Conservation (phyloP, 2,113 vertebrate species). For the Python bivittatus region DNA sequence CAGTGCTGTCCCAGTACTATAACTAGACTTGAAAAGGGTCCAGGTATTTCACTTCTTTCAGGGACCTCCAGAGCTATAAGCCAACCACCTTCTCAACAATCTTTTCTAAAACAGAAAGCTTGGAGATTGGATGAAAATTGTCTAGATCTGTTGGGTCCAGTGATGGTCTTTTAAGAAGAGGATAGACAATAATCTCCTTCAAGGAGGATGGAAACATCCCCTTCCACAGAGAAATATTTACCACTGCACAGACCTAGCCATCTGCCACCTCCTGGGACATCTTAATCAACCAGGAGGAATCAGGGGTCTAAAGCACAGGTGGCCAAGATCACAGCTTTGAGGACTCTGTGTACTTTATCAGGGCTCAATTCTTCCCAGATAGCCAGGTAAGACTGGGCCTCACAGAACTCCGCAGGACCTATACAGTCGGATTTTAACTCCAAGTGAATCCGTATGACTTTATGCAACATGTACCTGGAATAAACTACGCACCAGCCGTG, state of each 20-base stretch:
- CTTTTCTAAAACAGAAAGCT: background rate
- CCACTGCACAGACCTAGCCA: background rate
- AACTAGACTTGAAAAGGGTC: background rate
- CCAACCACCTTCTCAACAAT: background rate
- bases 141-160: background rate
- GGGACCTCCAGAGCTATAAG: background rate
- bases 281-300: background rate
- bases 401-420: background rate
- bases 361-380: background rate
- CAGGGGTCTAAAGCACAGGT: background rate
- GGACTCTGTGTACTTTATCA: background rate
- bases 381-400: background rate
- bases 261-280: background rate
- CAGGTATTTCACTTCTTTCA: background rate
- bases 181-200: background rate
- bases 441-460: background rate
- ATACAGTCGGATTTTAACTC: background rate
- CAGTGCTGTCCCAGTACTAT: background rate
- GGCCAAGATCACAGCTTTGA: background rate
- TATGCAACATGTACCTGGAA: background rate
- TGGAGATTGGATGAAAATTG: background rate
- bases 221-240: background rate
- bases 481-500: background rate
- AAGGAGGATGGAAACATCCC: background rate
- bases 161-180: background rate